Conservation (phyloP, 2,113 vertebrate genomes). For the Geococcyx californianus region DNA sequence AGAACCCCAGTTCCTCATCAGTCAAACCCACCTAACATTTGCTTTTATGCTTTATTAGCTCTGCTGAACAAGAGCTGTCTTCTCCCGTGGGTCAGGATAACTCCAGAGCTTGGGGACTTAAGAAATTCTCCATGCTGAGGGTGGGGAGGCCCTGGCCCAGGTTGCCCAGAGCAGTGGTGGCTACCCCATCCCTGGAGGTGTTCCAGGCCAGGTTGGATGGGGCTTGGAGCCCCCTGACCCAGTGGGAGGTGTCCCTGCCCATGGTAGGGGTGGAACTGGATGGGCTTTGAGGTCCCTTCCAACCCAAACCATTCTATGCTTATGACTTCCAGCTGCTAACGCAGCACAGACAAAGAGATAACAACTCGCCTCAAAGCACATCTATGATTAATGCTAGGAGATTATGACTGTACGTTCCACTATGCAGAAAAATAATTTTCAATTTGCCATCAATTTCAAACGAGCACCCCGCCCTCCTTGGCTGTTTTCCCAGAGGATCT, state of each 20-base stretch:
- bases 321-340: neutral
- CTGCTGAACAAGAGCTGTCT: neutral
- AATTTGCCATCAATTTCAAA: conserved; percentile 6
- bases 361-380: neutral
- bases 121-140: too few relatives aligned
- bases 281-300: too few relatives aligned
- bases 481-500: conserved; percentile 37
- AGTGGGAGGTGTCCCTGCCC: too few relatives aligned
- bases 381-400: conserved; percentile 36
- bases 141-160: too few relatives aligned
- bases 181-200: too few relatives aligned
- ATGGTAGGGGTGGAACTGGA: too few relatives aligned
- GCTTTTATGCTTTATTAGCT: neutral
- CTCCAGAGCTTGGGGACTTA: neutral
- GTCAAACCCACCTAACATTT: neutral
- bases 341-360: neutral
- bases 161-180: too few relatives aligned
- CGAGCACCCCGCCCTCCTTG: conserved; percentile 37
- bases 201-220: too few relatives aligned
- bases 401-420: conserved; percentile 41
- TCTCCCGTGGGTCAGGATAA: neutral
- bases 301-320: too few relatives aligned
- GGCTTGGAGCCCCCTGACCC: too few relatives aligned
- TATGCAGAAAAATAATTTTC: conserved; percentile 37
- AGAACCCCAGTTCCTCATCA: neutral